These are phyloP conservation scores for Anableps anableps DNA, from an alignment of 2,797 vertebrate species.

Conservation along the genomic window DNA sequence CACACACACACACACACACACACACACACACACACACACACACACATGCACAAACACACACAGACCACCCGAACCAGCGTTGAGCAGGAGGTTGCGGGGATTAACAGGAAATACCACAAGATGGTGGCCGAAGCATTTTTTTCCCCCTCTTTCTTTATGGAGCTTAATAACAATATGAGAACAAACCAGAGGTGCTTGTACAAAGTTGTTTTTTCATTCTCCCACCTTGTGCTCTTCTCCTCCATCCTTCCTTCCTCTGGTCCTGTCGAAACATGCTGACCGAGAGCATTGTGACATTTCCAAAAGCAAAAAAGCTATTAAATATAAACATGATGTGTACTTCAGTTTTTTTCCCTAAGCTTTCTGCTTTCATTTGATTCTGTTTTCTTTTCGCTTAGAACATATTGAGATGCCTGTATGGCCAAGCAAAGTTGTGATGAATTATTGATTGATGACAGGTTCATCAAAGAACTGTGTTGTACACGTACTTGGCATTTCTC, in stretches of 20 bases:
- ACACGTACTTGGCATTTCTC: slow-evolving; percentile 83
- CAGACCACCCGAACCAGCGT: slow-evolving; percentile 54
- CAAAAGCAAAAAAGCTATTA: slow-evolving; percentile 72
- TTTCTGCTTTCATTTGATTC: slow-evolving; percentile 74
- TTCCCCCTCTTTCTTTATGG: slow-evolving; percentile 47
- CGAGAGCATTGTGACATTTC: slow-evolving; percentile 72
- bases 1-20: not conserved
- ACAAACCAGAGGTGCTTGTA: slow-evolving; percentile 78
- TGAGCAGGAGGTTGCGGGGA: slow-evolving; percentile 75
- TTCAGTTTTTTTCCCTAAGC: slow-evolving; percentile 48
- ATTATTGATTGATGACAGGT: slow-evolving; percentile 83
- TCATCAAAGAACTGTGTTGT: slow-evolving; percentile 77
- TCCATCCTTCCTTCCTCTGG: slow-evolving; percentile 60
- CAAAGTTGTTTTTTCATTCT: slow-evolving; percentile 52
- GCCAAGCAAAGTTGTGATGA: slow-evolving; percentile 80
- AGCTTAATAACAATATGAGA: slow-evolving; percentile 81
- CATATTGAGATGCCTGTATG: slow-evolving; percentile 78
- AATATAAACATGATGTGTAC: slow-evolving; percentile 66
- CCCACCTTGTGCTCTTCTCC: slow-evolving; percentile 5
- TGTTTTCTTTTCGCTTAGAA: slow-evolving; percentile 70
- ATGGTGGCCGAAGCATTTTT: slow-evolving; percentile 78
- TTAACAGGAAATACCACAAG: slow-evolving; percentile 77
- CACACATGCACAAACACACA: slow-evolving; percentile 11
- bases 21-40: not conserved
- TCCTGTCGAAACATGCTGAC: slow-evolving; percentile 74